Conservation (phyloP, 2,113 vertebrate species). For the Epinephelus fuscoguttatus region DNA sequence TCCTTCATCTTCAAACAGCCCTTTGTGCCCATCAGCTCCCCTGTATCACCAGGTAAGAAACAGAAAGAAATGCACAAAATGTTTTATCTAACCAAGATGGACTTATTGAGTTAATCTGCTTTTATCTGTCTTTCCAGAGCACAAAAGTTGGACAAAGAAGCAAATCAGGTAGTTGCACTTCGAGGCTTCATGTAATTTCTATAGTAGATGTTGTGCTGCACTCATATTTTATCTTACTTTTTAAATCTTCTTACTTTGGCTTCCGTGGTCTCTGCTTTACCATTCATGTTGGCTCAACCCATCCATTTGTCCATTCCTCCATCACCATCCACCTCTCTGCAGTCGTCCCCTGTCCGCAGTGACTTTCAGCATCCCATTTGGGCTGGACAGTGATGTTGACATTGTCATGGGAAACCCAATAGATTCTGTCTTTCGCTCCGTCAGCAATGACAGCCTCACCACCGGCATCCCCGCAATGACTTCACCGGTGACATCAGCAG, state of each 20-base stretch:
- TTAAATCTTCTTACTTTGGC: constrained; percentile 62
- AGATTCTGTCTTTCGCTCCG: constrained; percentile 87
- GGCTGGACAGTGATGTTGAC: constrained; percentile 96
- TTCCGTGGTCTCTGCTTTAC: constrained; percentile 68
- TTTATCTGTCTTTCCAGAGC: constrained; percentile 72
- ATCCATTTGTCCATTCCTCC: constrained; percentile 42
- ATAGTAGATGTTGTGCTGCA: constrained; percentile 51
- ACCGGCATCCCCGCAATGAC: constrained; percentile 78
- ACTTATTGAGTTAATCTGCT: neutral
- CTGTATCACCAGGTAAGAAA: constrained; percentile 84
- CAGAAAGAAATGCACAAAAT: constrained; percentile 19
- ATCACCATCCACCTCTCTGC: constrained; percentile 53
- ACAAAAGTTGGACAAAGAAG: constrained; percentile 90
- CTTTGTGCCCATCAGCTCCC: constrained; percentile 84
- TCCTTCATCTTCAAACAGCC: constrained; percentile 90
- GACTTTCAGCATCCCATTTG: constrained; percentile 95
- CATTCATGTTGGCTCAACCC: constrained; percentile 34
- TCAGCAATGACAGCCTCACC: constrained; percentile 90
- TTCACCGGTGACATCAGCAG: constrained; percentile 50
- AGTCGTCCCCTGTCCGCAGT: constrained; percentile 93
- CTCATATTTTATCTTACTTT: constrained; percentile 67
- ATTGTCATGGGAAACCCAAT: constrained; percentile 95
- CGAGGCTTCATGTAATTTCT: neutral
- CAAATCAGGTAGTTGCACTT: constrained; percentile 87
- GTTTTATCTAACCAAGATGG: neutral